These are phyloP conservation scores for Cybosia mesomella DNA, from an alignment of 2,888 invertebrate species.

Conservation along the genomic window DNA sequence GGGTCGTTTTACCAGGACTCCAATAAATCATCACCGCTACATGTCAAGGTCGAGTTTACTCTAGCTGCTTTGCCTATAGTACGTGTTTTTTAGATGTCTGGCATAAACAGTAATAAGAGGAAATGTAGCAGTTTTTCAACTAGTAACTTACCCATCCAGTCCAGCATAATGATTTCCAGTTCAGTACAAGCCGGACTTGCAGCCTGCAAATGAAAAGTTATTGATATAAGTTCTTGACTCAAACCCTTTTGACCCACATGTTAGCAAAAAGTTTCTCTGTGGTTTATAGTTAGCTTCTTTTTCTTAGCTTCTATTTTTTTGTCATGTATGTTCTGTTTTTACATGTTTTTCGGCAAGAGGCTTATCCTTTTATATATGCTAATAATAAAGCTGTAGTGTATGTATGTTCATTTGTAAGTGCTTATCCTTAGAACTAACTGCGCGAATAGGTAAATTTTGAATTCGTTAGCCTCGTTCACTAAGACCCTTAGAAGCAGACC, in stretches of 20 bases:
- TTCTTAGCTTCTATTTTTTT: neutral
- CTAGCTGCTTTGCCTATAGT: too few relatives aligned
- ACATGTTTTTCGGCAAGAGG: neutral
- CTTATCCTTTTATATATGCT: too few relatives aligned
- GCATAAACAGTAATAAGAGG: neutral
- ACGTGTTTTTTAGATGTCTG: neutral
- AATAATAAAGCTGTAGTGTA: neutral
- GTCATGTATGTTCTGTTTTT: neutral
- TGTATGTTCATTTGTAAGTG: too few relatives aligned
- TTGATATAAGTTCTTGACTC: conserved; percentile 9
- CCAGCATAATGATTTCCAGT: conserved; percentile 97
- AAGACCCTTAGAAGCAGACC: too few relatives aligned
- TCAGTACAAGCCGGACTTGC: conserved; percentile 99
- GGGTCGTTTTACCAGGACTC: too few relatives aligned
- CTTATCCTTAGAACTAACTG: too few relatives aligned
- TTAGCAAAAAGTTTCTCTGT: neutral
- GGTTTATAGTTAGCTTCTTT: neutral
- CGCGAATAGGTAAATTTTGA: too few relatives aligned
- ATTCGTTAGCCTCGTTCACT: too few relatives aligned
- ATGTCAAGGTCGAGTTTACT: neutral
- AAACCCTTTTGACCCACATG: neutral
- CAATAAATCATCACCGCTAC: too few relatives aligned
- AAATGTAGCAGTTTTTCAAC: neutral
- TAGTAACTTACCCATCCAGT: conserved; percentile 94
- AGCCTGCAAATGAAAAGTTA: conserved; percentile 90